These are phyloP conservation scores for Drosophila baimaii DNA, from an alignment of 1,140 invertebrate species.

Conservation along the genomic window DNA sequence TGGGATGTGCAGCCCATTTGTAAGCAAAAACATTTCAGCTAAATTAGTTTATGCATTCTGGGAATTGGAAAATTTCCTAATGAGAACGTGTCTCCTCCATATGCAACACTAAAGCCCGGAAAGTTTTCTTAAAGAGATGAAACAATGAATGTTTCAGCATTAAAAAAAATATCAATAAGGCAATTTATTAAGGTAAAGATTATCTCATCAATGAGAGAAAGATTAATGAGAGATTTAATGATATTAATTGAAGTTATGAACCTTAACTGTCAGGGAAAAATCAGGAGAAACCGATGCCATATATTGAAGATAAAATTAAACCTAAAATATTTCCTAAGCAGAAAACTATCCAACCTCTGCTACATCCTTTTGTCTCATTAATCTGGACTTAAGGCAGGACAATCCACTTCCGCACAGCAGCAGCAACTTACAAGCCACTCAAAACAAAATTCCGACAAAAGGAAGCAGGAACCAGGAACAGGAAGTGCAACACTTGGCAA, in stretches of 20 bases:
- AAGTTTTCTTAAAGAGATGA: slow-evolving; percentile 19
- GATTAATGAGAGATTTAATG: too few species aligned
- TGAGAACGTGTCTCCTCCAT: slow-evolving; percentile 49
- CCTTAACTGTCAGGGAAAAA: neutral
- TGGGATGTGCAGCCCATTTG: slow-evolving; percentile 61
- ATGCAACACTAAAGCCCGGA: slow-evolving; percentile 6
- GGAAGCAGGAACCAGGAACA: slow-evolving; percentile 8
- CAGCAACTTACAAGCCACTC: slow-evolving; percentile 51
- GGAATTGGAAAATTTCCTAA: slow-evolving; percentile 73
- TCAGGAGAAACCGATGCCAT: neutral
- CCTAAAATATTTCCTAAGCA: neutral
- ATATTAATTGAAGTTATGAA: too few species aligned
- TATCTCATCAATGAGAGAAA: too few species aligned
- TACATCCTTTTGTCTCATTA: slow-evolving; percentile 8
- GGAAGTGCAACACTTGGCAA: slow-evolving; percentile 69
- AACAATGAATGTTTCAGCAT: too few species aligned
- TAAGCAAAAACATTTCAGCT: slow-evolving; percentile 82
- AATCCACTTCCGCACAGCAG: slow-evolving; percentile 37
- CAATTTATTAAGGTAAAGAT: slow-evolving; percentile 13
- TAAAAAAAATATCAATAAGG: too few species aligned
- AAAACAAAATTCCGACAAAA: slow-evolving; percentile 45
- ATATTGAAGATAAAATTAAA: too few species aligned
- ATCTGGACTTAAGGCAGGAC: slow-evolving; percentile 11
- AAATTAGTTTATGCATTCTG: slow-evolving; percentile 79
- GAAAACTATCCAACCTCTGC: neutral